Evolutionary conservation across 2,888 invertebrate genomes (phyloP).

Genomic region (Cheilosia urbana): DNA sequence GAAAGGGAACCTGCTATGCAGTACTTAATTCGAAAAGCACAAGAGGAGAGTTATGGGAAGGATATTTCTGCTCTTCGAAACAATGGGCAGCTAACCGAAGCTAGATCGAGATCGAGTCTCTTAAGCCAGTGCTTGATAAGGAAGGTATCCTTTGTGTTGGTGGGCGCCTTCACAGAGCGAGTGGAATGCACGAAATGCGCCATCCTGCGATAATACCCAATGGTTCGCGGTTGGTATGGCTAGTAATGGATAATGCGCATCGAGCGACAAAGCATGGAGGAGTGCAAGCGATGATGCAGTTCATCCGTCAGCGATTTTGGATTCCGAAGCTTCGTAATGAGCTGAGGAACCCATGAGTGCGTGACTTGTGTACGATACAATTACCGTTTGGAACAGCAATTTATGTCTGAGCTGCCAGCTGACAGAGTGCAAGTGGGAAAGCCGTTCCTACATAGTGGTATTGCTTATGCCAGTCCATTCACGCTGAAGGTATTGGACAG

Average conservation of each 20-base stretch:
- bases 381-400: constrained; percentile 13
- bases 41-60: neutral
- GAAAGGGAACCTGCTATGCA: no score
- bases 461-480: neutral
- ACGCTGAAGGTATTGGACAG: neutral
- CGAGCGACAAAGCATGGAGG: constrained; percentile 29
- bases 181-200: no score
- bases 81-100: neutral
- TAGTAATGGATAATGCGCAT: no score
- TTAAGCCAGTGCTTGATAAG: neutral
- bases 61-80: neutral
- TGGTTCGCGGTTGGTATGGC: no score
- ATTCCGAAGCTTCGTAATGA: constrained; percentile 9
- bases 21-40: neutral
- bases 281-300: constrained; percentile 23
- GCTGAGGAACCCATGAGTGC: neutral
- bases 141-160: no score
- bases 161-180: no score
- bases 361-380: no score
- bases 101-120: constrained; percentile 16
- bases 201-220: no score
- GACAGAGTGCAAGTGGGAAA: constrained; percentile 20
- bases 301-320: constrained; percentile 22
- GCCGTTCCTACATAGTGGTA: neutral
- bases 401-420: constrained; percentile 40